Evolutionary conservation across 1,140 invertebrate species (phyloP), one percentile per base, ranked within the genome.

Genomic region (Andrena cerasifolii): DNA sequence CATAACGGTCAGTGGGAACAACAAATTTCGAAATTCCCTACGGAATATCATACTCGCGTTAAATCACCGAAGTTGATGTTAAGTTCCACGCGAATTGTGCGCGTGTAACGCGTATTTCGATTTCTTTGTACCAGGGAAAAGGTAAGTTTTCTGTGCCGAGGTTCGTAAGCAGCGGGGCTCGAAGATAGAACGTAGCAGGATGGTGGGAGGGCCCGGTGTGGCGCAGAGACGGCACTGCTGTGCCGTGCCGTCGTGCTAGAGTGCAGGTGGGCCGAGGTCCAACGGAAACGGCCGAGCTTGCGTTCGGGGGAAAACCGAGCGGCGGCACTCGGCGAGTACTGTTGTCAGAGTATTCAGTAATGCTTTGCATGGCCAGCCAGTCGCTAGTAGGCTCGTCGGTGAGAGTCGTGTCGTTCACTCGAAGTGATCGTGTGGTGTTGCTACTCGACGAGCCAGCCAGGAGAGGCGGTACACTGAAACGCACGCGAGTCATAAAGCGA

Each of bases 281-380:
- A 54, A 59, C 90, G 91, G 80, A 85, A 80, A 88, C 63, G 43
- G 65, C 82, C 90, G 86, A 89, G 68, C 61, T 5, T 61, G 58
- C 47, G 49, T 62, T 89, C 87, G 89, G 88, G 87, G 84, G 86
- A 90, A 90, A 91, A 89, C 89, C 87, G 88, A 91, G 81, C 83
- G 87, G 80, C 81, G 83, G 79, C 80, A 83, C 83, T 86, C 85
- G 68, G 79, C 77, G 81, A 86, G 80, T 81, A 87, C 87, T 92
- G 92, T 92, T 92, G 91, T 91, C 87, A 89, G 89, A 91, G 86
- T 89, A 86, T 68, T 91, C 90, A 92, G 89, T 92, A 91, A 92
- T 89, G 92, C 92, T 92, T 90, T 89, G 90, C 90, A 90, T 90
- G 90, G 91, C 89, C 88, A 90, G 82, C 88, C 85, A 89, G 87